phyloP scores from a whole-genome alignment of 1,140 invertebrate species.

The Apocrypta bakeri region DNA sequence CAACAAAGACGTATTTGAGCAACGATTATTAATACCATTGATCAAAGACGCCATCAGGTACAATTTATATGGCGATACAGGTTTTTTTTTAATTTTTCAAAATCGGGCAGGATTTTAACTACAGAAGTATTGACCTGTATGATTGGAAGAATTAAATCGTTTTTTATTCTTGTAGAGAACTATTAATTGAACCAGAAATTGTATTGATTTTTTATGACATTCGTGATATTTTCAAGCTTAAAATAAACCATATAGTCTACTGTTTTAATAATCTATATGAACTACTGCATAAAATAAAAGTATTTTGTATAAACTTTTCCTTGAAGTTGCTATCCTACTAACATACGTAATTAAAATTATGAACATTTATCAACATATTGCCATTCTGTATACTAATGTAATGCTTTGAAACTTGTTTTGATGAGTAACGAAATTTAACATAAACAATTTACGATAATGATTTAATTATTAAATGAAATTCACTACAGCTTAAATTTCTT shows the following conservation, averaged over 20 bases:
- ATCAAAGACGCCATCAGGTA: constrained; percentile 35
- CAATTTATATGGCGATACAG: constrained; percentile 36
- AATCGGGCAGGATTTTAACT: not conserved
- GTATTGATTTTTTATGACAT: not conserved
- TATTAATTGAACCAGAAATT: not conserved
- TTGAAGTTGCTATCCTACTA: too few species aligned
- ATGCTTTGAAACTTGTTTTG: not conserved
- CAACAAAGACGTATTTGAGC: not conserved
- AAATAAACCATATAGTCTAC: not conserved
- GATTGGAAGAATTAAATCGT: not conserved
- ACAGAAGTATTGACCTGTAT: not conserved
- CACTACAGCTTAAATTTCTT: not conserved
- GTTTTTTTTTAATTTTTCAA: not conserved
- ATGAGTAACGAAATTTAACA: constrained; percentile 5
- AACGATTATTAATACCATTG: not conserved
- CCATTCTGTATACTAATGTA: too few species aligned
- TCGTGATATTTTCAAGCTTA: not conserved
- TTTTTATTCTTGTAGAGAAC: not conserved
- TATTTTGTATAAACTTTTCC: too few species aligned
- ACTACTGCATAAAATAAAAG: too few species aligned
- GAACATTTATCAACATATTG: not conserved
- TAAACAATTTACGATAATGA: constrained; percentile 11
- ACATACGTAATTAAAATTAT: not conserved
- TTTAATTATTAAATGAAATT: not conserved
- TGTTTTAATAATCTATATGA: too few species aligned